Percentiles rank a stretch among this genome's conserved stretches.
These are phyloP conservation scores for Verasper variegatus DNA, from an alignment of 2,113 vertebrate genomes.

Conservation along the genomic window DNA sequence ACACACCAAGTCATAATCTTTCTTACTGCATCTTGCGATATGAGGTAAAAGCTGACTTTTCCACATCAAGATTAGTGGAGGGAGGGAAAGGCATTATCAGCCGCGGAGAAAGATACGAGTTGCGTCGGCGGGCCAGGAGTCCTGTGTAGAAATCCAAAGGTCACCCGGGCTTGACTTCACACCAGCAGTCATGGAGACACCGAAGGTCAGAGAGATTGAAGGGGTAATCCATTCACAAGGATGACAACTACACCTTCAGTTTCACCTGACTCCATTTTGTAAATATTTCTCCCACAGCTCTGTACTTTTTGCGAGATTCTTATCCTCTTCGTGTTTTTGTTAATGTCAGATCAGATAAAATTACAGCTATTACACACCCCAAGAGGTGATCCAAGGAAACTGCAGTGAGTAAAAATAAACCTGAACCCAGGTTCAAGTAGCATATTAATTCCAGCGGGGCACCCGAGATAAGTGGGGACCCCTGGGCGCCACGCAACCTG, in stretches of 20 bases:
- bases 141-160: constrained; percentile 71
- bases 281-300: neutral
- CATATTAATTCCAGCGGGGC: constrained; percentile 53
- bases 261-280: constrained; percentile 35
- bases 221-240: constrained; percentile 62
- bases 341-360: constrained; percentile 1
- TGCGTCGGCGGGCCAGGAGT: constrained; percentile 47
- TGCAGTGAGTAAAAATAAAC: constrained; percentile 22
- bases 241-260: constrained; percentile 57
- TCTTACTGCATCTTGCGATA: constrained; percentile 68
- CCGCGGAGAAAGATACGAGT: constrained; percentile 69
- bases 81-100: constrained; percentile 63
- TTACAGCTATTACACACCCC: constrained; percentile 1
- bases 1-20: constrained; percentile 53
- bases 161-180: constrained; percentile 61
- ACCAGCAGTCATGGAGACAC: constrained; percentile 48
- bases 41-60: constrained; percentile 69
- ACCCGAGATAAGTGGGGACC: constrained; percentile 52
- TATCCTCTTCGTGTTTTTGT: neutral
- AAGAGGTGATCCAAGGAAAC: constrained; percentile 6
- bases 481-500: constrained; percentile 17
- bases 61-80: constrained; percentile 67
- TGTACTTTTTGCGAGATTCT: neutral
- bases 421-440: constrained; percentile 56
- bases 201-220: constrained; percentile 76